A percentile compares a stretch with the other conserved stretches of the same genome.
Evolutionary conservation across 2,888 invertebrate genomes (phyloP).

Genomic region (Heterodera filipjevi): DNA sequence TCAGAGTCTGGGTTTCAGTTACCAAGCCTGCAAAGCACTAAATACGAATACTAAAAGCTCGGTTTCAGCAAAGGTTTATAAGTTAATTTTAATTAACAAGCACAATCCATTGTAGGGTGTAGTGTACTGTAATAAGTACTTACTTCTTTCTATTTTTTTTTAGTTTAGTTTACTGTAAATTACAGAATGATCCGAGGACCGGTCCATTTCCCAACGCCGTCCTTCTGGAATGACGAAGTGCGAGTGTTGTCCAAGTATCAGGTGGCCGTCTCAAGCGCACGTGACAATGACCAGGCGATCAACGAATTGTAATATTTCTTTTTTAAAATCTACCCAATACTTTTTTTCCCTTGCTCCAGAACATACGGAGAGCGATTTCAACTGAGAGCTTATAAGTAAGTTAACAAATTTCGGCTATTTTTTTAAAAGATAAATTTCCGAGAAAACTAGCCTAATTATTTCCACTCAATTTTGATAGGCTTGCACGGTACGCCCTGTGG

Average conservation of each 20-base stretch:
- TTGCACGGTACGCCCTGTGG: constrained; percentile 65
- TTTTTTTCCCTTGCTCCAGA: background rate
- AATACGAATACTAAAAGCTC: no score
- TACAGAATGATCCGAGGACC: constrained; percentile 54
- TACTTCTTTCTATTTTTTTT: no score
- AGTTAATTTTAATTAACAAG: no score
- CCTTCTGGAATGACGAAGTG: constrained; percentile 64
- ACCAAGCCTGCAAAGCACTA: no score
- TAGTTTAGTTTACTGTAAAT: background rate
- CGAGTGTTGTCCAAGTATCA: constrained; percentile 27
- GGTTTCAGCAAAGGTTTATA: no score
- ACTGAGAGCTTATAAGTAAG: constrained; percentile 33
- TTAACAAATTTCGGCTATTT: no score
- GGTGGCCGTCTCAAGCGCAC: constrained; percentile 1
- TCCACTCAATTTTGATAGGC: constrained; percentile 54
- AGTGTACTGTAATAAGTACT: no score
- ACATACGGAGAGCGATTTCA: constrained; percentile 24
- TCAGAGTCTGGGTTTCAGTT: no score
- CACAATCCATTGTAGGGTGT: no score
- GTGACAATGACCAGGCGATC: constrained; percentile 39
- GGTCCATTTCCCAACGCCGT: constrained; percentile 59
- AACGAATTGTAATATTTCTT: constrained; percentile 36
- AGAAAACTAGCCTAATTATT: no score
- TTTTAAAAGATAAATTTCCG: no score
- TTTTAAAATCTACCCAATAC: no score